Evolutionary conservation across 1,140 invertebrate species (phyloP).

Genomic region (Macrosteles quadrilineatus): DNA sequence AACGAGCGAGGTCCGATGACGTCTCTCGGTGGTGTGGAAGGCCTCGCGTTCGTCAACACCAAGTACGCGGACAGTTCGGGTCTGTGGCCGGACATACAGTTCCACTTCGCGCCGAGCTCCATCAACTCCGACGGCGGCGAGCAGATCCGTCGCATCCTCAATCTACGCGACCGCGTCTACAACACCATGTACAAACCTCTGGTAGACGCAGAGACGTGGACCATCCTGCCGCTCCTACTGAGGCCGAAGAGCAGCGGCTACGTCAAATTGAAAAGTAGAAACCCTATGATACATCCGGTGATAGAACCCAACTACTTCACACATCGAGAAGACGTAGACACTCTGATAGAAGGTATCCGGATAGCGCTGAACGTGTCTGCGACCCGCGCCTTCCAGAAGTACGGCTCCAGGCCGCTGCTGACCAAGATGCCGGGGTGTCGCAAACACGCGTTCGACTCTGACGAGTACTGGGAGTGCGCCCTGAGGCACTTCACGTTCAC

Average conservation of each 20-base stretch:
- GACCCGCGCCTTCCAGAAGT: constrained; percentile 76
- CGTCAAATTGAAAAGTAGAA: constrained; percentile 71
- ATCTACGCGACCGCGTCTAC: constrained; percentile 75
- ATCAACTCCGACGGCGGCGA: constrained; percentile 79
- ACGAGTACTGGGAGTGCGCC: constrained; percentile 86
- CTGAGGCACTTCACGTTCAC: constrained; percentile 80
- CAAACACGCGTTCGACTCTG: constrained; percentile 60
- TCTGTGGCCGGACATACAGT: constrained; percentile 83
- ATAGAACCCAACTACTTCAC: constrained; percentile 93
- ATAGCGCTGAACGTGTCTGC: constrained; percentile 78
- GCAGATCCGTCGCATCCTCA: constrained; percentile 72
- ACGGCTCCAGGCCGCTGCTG: constrained; percentile 73
- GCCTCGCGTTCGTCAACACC: constrained; percentile 79
- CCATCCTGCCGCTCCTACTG: constrained; percentile 75
- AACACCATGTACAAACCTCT: constrained; percentile 84
- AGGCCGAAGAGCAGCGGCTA: constrained; percentile 81
- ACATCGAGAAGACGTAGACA: constrained; percentile 72
- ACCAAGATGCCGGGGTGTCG: constrained; percentile 81
- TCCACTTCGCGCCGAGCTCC: constrained; percentile 81
- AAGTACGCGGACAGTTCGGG: constrained; percentile 72
- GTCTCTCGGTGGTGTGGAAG: constrained; percentile 74
- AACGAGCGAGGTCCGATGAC: constrained; percentile 79
- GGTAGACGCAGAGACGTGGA: constrained; percentile 77
- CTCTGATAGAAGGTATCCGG: constrained; percentile 77
- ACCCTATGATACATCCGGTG: constrained; percentile 79